phyloP scores from a whole-genome alignment of 1,140 invertebrate genomes.

The Heliconius melpomene region DNA sequence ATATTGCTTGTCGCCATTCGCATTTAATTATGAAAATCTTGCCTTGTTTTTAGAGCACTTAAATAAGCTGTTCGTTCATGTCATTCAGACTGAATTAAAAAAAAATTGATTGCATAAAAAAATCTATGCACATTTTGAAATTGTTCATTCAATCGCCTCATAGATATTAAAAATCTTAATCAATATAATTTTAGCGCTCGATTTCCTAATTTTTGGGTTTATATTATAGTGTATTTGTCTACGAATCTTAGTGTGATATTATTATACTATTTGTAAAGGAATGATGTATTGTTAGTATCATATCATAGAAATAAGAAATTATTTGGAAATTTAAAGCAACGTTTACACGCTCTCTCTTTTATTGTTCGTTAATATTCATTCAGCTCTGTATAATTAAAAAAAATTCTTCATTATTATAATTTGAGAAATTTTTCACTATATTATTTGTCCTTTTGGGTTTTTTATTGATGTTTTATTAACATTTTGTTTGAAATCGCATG shows the following conservation, averaged over 20 bases:
- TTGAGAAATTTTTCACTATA: neutral
- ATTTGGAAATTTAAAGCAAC: conserved; percentile 17
- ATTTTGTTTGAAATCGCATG: neutral
- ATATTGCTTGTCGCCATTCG: neutral
- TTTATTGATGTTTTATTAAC: neutral
- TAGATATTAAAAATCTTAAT: conserved; percentile 29
- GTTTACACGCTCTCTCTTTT: conserved; percentile 24
- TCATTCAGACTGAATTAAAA: neutral
- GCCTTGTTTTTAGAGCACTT: neutral
- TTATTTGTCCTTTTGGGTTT: neutral
- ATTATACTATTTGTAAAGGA: conserved; percentile 30
- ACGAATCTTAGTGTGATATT: conserved; percentile 51
- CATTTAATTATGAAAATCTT: neutral
- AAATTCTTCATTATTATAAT: neutral
- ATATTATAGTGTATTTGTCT: conserved; percentile 16
- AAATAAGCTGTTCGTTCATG: neutral
- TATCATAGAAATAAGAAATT: conserved; percentile 55
- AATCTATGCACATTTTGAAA: neutral
- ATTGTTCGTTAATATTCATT: neutral
- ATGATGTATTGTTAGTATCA: conserved; percentile 52
- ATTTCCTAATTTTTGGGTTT: conserved; percentile 7
- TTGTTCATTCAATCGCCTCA: neutral
- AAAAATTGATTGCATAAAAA: neutral
- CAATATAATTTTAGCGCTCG: conserved; percentile 11
- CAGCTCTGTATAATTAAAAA: neutral